These are phyloP conservation scores for Cottoperca gobio DNA, from an alignment of 2,797 vertebrate species.

Conservation along the genomic window DNA sequence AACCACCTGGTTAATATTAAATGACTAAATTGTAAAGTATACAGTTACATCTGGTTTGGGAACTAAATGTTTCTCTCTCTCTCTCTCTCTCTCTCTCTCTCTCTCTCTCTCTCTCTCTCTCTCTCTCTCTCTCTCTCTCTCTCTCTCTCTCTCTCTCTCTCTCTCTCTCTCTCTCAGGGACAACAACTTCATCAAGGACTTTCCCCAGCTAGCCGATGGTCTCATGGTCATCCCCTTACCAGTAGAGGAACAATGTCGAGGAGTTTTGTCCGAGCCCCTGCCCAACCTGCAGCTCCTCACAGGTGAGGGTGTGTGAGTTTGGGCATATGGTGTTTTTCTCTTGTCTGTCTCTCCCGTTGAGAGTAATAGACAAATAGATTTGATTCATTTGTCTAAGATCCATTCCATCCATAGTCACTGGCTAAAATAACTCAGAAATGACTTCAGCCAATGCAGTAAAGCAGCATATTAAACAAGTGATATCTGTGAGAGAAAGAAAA, in stretches of 20 bases:
- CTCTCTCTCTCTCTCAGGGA: constrained; percentile 85
- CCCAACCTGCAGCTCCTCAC: constrained; percentile 94
- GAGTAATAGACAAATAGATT: not conserved
- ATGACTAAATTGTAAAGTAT: not conserved
- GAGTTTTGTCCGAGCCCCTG: constrained; percentile 94
- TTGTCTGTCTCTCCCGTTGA: not conserved
- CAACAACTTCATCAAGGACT: constrained; percentile 99
- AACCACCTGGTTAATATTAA: not conserved
- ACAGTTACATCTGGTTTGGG: not conserved
- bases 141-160: not conserved
- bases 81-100: constrained; percentile 1
- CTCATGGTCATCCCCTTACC: constrained; percentile 96
- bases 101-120: constrained; percentile 33
- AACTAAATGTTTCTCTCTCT: not conserved
- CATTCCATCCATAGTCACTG: not conserved
- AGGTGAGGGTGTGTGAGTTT: constrained; percentile 76
- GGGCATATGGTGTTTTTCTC: not conserved
- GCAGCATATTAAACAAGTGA: not conserved
- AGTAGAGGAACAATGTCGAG: constrained; percentile 96
- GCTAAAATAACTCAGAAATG: not conserved
- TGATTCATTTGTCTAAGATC: not conserved
- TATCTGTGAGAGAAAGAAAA: constrained; percentile 9
- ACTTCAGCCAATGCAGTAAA: not conserved
- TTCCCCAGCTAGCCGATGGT: constrained; percentile 95
- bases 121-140: constrained; percentile 35